Conservation (phyloP, 1,140 invertebrate species). For the Limonius californicus region DNA sequence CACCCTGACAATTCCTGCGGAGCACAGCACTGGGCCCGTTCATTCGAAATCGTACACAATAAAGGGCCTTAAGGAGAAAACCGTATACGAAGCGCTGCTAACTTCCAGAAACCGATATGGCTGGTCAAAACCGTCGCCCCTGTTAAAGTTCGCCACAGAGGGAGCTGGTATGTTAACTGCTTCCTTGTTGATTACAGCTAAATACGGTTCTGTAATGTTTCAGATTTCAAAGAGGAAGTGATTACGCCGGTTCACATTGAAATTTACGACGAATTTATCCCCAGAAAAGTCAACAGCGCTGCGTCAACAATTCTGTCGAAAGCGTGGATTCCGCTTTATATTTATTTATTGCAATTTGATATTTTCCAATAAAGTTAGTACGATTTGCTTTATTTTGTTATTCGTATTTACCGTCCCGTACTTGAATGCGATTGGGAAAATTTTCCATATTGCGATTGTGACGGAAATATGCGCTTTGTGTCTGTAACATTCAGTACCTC, state of each 20-base stretch:
- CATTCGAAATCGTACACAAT: slow-evolving; percentile 65
- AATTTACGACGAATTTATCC: slow-evolving; percentile 29
- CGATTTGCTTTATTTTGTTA: too few relatives aligned
- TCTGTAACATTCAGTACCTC: too few relatives aligned
- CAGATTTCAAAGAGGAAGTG: slow-evolving; percentile 41
- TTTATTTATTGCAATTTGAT: too few relatives aligned
- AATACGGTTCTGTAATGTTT: too few relatives aligned
- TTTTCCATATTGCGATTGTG: too few relatives aligned
- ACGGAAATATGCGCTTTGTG: too few relatives aligned
- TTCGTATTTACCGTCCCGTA: too few relatives aligned
- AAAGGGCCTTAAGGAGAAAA: slow-evolving; percentile 60
- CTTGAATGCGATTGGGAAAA: too few relatives aligned
- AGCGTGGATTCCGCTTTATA: too few relatives aligned
- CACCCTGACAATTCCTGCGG: slow-evolving; percentile 64
- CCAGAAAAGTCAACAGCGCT: not conserved
- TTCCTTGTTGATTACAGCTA: too few relatives aligned
- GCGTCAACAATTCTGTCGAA: too few relatives aligned
- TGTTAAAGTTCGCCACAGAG: slow-evolving; percentile 62
- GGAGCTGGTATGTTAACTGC: slow-evolving; percentile 60
- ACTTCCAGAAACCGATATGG: slow-evolving; percentile 68
- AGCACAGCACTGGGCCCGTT: slow-evolving; percentile 57
- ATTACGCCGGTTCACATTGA: slow-evolving; percentile 39
- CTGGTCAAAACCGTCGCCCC: slow-evolving; percentile 62
- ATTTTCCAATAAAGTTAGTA: too few relatives aligned
- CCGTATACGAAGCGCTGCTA: slow-evolving; percentile 66